A percentile compares a stretch with the other conserved stretches of the same genome.
These are phyloP conservation scores for Tachypleus tridentatus DNA, from an alignment of 1,140 invertebrate species.

Conservation along the genomic window DNA sequence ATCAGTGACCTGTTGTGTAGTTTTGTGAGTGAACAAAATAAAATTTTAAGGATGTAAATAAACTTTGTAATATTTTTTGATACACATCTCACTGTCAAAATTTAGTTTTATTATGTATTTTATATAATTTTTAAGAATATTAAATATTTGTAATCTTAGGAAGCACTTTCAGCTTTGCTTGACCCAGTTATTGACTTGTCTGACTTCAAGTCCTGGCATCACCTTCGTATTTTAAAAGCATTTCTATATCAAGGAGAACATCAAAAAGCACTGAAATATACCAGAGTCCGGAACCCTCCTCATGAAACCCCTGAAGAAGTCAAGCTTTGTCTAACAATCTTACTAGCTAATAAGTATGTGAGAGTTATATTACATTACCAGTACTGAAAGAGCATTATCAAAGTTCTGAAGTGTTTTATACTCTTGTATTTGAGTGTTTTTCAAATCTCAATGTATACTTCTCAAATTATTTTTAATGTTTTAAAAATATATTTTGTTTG, in stretches of 20 bases:
- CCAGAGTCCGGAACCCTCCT: constrained; percentile 39
- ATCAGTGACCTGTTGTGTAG: too few relatives aligned
- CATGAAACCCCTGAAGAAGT: constrained; percentile 40
- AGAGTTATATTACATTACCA: constrained; percentile 7
- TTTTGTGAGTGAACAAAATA: too few relatives aligned
- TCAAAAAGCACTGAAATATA: constrained; percentile 42
- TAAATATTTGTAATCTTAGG: constrained; percentile 23
- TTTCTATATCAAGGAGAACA: constrained; percentile 42
- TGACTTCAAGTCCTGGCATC: constrained; percentile 46
- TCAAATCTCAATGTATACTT: too few relatives aligned
- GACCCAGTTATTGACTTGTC: constrained; percentile 33
- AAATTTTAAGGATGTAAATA: too few relatives aligned
- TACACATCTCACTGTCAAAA: too few relatives aligned
- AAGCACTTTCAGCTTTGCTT: constrained; percentile 34
- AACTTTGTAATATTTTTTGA: too few relatives aligned
- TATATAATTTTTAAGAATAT: too few relatives aligned
- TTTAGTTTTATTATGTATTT: too few relatives aligned
- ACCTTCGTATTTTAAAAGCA: constrained; percentile 41
- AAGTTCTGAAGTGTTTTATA: neutral
- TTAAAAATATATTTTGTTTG: too few relatives aligned
- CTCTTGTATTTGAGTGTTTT: neutral
- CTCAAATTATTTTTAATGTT: too few relatives aligned
- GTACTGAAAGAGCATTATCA: neutral
- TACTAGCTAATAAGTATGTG: constrained; percentile 42
- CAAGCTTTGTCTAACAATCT: constrained; percentile 38